Evolutionary conservation across 2,113 vertebrate genomes (phyloP).

Genomic region (Trogon melanurus): DNA sequence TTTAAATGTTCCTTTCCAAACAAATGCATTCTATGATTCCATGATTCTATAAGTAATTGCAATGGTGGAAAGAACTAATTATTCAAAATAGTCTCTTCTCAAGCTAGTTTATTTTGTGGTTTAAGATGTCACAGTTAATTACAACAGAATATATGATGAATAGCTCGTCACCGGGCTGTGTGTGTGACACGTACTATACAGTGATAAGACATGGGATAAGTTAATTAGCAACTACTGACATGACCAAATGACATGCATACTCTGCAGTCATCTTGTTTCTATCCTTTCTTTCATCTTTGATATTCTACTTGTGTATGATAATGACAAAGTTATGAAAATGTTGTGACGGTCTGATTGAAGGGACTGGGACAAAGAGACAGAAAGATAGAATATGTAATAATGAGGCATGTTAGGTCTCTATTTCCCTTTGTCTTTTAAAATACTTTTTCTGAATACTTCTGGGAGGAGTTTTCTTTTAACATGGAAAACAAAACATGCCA

Average conservation of each 20-base stretch:
- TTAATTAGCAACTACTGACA: slow-evolving; percentile 45
- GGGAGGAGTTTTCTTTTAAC: neutral
- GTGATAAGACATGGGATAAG: neutral
- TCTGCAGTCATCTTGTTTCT: neutral
- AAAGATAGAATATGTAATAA: neutral
- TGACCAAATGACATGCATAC: slow-evolving; percentile 19
- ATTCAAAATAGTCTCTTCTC: neutral
- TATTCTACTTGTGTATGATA: slow-evolving; percentile 17
- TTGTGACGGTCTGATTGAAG: slow-evolving; percentile 46
- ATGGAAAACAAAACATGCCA: neutral
- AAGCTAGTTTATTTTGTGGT: neutral
- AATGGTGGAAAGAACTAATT: neutral
- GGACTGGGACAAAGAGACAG: slow-evolving; percentile 17
- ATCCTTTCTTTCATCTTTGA: slow-evolving; percentile 21
- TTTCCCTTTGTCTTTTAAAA: neutral
- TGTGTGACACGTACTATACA: neutral
- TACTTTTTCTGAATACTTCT: neutral
- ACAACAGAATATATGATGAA: neutral
- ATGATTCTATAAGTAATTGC: neutral
- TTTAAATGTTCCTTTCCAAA: no score
- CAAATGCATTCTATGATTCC: no score
- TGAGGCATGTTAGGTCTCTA: neutral
- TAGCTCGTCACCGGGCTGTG: neutral
- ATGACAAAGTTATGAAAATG: slow-evolving; percentile 51
- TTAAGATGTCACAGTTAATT: neutral